Percentiles rank a stretch among this genome's conserved stretches.
phyloP scores from a whole-genome alignment of 2,797 vertebrate species.

The Cottoperca gobio region DNA sequence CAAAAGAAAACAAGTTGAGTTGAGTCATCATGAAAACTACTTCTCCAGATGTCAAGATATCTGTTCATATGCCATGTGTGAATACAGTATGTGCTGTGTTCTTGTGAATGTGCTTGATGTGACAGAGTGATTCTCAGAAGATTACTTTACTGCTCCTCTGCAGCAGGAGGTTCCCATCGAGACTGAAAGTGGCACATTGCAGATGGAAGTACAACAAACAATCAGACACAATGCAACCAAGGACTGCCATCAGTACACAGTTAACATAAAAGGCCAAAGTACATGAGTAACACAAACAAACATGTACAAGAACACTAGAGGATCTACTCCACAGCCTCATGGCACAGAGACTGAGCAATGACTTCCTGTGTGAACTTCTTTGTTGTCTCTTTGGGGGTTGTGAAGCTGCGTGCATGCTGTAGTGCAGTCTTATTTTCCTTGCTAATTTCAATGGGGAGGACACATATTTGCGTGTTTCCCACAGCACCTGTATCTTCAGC shows the following conservation, averaged over 20 bases:
- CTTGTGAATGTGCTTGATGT: neutral
- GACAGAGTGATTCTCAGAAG: neutral
- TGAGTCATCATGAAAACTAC: neutral
- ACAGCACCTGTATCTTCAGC: neutral
- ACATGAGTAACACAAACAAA: neutral
- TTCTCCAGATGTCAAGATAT: neutral
- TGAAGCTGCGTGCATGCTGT: too few relatives aligned
- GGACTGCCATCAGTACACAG: neutral
- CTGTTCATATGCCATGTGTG: neutral
- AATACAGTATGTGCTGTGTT: neutral
- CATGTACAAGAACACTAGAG: neutral
- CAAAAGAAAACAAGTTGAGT: too few relatives aligned
- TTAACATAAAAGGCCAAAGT: too few relatives aligned
- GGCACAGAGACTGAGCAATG: neutral
- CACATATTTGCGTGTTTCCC: neutral
- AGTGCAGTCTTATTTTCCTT: too few relatives aligned
- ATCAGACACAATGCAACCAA: too few relatives aligned
- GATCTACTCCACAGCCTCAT: neutral
- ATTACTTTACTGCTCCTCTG: neutral
- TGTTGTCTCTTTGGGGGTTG: too few relatives aligned
- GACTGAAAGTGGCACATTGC: neutral
- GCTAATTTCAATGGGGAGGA: neutral
- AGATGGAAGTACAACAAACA: neutral
- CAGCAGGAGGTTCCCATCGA: neutral
- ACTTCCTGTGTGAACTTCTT: too few relatives aligned